A percentile compares a stretch with the other conserved stretches of the same genome.
Conservation (phyloP, 1,140 invertebrate genomes). For the Latrodectus geometricus region DNA sequence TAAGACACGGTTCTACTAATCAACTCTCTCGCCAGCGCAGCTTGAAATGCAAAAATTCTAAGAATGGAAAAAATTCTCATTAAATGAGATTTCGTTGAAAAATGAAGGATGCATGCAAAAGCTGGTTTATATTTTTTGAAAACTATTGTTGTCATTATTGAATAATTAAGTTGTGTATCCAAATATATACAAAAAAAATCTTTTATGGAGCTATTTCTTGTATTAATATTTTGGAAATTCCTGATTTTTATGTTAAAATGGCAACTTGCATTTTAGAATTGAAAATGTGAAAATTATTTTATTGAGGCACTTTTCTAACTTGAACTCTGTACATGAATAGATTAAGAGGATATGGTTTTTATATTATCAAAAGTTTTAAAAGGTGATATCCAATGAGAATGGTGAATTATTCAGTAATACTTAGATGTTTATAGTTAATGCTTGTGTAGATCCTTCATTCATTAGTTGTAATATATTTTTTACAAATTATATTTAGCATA, state of each 20-base stretch:
- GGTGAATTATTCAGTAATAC: too few species aligned
- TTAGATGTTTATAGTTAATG: too few species aligned
- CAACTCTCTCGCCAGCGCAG: slow-evolving; percentile 64
- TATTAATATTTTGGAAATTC: too few species aligned
- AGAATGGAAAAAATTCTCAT: slow-evolving; percentile 63
- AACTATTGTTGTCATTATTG: background rate
- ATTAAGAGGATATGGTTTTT: too few species aligned
- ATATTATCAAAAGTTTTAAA: too few species aligned
- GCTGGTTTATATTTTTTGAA: background rate
- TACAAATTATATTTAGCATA: too few species aligned
- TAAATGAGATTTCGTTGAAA: background rate
- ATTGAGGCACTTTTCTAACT: background rate
- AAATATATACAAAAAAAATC: background rate
- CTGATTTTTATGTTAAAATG: background rate
- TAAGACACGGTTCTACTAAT: slow-evolving; percentile 56
- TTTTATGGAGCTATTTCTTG: background rate
- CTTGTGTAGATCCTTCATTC: too few species aligned
- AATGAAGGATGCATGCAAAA: background rate
- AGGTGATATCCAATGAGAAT: too few species aligned
- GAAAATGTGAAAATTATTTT: background rate
- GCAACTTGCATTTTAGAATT: background rate
- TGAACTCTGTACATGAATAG: too few species aligned
- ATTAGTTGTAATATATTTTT: too few species aligned
- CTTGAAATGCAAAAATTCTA: slow-evolving; percentile 63
- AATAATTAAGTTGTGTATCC: background rate